Base-by-base conservation (phyloP, 2,797 vertebrate genomes). In the Spizella passerina region DNA sequence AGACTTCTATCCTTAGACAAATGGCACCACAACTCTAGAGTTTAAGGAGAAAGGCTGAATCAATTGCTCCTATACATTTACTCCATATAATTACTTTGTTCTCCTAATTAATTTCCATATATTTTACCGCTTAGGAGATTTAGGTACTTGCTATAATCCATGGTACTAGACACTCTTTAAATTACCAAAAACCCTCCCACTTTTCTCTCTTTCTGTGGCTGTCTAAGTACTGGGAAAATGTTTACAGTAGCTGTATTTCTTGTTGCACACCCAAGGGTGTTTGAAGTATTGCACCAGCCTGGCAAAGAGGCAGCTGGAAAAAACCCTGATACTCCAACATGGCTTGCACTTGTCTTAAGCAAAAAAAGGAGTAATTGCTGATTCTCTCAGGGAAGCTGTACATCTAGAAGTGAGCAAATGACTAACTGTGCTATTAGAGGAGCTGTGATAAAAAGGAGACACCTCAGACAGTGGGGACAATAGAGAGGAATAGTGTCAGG, bases 1-100 rank as follows among this genome's bases (percentile, higher is more conserved):
- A 84, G 13, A 10, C 34, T 86, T 83, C 61, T 75, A 19, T 79
- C 66, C 86, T 82, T 66, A 88, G 75, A 86, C 46, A 73, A 76
- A 57, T 61, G 38, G 43, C 83, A 64, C 9, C 11, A 49, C 23
- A 20, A n/a, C 32, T 73, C 52, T 5, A 38, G n/a, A 88, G n/a
- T 90, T 79, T 53, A 79, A 84, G 44, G 29, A 9, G 5, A 4
- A 57, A 64, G 44, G 15, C 26, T 71, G 38, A 66, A 80, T 46
- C 49, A n/a, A 19, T 71, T 84, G 14, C 12, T 86, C 3, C 41
- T 69, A 36, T 4, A 52, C 3, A 29, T 72, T 73, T 84, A 65
- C 5, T 89, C 29, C 3, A 17, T 29, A 8, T 39, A 44, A 79
- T 68, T 75, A 27, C 14, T 88, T 85, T 85, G 68, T 73, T 87